phyloP scores from a whole-genome alignment of 2,888 invertebrate genomes.

The Leptopilina drosophilae region DNA sequence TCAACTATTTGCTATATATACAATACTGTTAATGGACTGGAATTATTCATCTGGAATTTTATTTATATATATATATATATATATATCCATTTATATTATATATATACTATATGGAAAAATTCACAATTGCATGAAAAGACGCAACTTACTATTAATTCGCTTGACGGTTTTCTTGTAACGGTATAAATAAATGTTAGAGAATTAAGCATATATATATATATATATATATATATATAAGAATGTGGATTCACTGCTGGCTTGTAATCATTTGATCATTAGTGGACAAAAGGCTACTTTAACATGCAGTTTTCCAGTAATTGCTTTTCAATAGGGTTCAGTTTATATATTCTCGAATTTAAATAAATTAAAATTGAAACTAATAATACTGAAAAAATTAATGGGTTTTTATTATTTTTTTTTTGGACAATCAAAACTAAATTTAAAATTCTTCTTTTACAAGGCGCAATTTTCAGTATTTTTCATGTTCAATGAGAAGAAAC shows the following conservation, averaged over 20 bases:
- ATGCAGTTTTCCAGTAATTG: not conserved
- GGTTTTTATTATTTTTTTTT: no score
- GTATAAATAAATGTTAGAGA: not conserved
- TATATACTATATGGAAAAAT: constrained; percentile 33
- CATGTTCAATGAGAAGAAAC: no score
- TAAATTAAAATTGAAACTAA: no score
- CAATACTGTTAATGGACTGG: constrained; percentile 31
- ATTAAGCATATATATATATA: not conserved
- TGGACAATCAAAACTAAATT: no score
- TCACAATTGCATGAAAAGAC: constrained; percentile 19
- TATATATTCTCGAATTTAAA: no score
- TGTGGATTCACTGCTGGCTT: constrained; percentile 22
- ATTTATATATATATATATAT: not conserved
- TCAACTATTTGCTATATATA: constrained; percentile 5
- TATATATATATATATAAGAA: not conserved
- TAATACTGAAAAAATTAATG: no score
- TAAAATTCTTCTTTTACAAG: no score
- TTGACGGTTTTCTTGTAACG: constrained; percentile 29
- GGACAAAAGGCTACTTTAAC: constrained; percentile 24
- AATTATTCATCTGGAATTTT: constrained; percentile 41
- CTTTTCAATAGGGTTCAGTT: constrained; percentile 43
- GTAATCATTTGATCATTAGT: constrained; percentile 35
- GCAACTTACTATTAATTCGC: constrained; percentile 12
- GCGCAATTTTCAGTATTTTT: no score
- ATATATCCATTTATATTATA: not conserved